Base-by-base conservation (phyloP, 2,797 vertebrate genomes). In the Denticeps clupeoides region DNA sequence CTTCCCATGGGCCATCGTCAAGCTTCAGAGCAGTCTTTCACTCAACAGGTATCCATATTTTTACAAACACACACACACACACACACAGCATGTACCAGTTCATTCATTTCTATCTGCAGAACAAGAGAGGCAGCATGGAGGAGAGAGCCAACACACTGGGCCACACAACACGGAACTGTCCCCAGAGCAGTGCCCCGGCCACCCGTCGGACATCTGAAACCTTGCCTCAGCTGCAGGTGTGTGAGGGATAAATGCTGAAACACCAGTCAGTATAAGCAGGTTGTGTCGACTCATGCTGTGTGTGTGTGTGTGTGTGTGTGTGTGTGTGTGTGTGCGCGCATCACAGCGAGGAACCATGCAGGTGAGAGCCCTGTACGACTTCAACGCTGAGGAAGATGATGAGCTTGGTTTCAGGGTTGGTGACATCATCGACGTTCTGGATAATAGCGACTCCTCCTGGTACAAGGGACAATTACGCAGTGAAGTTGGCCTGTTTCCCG, bases 341-440 rank as follows among this genome's bases (percentile, higher is more conserved):
- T 28, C 28, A 2, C 49, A 65, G 63, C 56, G 44, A 32, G n/a
- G 53, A n/a, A 26, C 45, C 0, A 27, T 76, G 4, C 87, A 87
- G 76, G 94, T 89, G 55, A 85, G 62, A 60, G 94, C 93, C 0
- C 60, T 97, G 26, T 96, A 91, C 0, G 76, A 90, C 77, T 97
- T 98, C 3, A 71, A 63, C 1, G 90, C 89, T 0, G 55, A 91
- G 41, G 93, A 94, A 24, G 73, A 73, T 0, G 94, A 97, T 0
- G 94, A 98, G 56, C 77, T 98, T 3, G 88, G 85, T 0, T 95
- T 98, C 67, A 61, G 31, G 23, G 67, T 53, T 0, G 89, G 88
- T 1, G 93, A 97, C 29, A 41, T 94, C 62, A 71, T 98, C 3
- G 93, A 97, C 21, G 88, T 98, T 29, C 38, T 96, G 60, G 91